phyloP scores from a whole-genome alignment of 2,797 vertebrate species.

The Vireo griseus region DNA sequence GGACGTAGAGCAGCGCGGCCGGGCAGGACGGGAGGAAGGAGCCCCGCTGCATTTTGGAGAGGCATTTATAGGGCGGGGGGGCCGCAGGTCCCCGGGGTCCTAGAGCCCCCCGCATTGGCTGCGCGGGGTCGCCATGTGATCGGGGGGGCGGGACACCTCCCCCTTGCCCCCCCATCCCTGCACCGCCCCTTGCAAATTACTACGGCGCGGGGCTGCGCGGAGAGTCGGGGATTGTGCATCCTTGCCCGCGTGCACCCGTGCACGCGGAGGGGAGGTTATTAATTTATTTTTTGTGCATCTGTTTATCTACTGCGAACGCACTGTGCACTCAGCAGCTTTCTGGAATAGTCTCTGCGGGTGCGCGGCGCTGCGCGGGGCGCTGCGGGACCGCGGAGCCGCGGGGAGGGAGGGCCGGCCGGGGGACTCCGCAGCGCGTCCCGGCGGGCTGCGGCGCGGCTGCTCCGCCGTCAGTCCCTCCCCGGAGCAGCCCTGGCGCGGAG shows the following conservation, averaged over 20 bases:
- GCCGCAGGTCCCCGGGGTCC: constrained; percentile 81
- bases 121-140: constrained; percentile 76
- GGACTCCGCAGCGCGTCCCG: neutral
- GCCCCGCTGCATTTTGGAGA: constrained; percentile 81
- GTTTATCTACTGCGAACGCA: neutral
- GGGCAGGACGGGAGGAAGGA: constrained; percentile 83
- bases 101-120: constrained; percentile 81
- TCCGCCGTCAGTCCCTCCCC: neutral
- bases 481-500: neutral
- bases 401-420: neutral
- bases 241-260: neutral
- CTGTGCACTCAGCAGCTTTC: neutral
- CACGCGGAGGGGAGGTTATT: neutral
- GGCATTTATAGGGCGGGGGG: constrained; percentile 87
- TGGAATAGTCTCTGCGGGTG: neutral
- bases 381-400: neutral
- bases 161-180: neutral
- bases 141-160: constrained; percentile 54
- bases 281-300: neutral
- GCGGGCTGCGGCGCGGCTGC: neutral
- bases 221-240: neutral
- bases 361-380: neutral
- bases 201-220: constrained; percentile 1
- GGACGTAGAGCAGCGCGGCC: constrained; percentile 73
- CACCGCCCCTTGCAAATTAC: constrained; percentile 58